phyloP scores from a whole-genome alignment of 2,888 invertebrate species.

The Chrysotoxum bicinctum region DNA sequence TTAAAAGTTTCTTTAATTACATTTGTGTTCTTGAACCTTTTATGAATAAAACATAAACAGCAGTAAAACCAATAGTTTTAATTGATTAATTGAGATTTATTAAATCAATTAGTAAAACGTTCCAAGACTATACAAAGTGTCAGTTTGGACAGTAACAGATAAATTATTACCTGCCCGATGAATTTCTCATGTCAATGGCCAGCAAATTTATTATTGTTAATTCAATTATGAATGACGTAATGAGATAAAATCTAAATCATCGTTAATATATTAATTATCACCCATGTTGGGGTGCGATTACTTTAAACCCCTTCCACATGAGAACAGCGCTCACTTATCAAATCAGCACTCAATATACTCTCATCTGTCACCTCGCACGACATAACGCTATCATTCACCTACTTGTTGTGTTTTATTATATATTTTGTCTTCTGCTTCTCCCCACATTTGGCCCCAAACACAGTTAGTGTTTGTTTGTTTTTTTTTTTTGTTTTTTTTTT shows the following conservation, averaged over 20 bases:
- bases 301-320: constrained; percentile 23
- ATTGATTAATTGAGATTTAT: background rate
- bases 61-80: background rate
- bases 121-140: background rate
- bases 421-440: constrained; percentile 14
- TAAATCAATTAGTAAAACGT: background rate
- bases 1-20: background rate
- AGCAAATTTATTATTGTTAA: background rate
- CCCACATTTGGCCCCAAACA: constrained; percentile 42
- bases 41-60: background rate
- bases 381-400: constrained; percentile 59
- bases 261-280: constrained; percentile 4
- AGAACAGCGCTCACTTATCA: constrained; percentile 6
- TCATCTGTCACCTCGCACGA: constrained; percentile 44
- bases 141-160: background rate
- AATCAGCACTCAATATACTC: constrained; percentile 1
- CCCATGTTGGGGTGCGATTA: background rate
- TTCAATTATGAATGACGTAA: background rate
- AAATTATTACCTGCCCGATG: background rate
- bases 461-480: constrained; percentile 17
- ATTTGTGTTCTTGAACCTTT: constrained; percentile 8
- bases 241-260: constrained; percentile 17
- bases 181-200: background rate
- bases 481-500: constrained; percentile 19
- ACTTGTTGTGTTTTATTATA: constrained; percentile 45